Evolutionary conservation across 2,797 vertebrate genomes (phyloP).

Genomic region (Heteromormyrus szaboi): DNA sequence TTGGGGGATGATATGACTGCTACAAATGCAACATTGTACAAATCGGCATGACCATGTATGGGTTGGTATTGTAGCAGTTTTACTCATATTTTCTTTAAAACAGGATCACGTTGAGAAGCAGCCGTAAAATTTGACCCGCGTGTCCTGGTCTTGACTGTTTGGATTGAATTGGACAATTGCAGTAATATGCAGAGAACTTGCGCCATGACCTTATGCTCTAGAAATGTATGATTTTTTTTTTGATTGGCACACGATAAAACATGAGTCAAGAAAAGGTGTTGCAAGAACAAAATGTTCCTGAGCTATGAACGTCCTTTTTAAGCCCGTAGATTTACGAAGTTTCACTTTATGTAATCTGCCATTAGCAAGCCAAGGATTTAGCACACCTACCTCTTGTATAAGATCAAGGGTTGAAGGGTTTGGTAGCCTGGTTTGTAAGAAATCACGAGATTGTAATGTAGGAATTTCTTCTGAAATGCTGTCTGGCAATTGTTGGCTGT

Average conservation of each 20-base stretch:
- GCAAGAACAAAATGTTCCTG: neutral
- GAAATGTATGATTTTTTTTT: neutral
- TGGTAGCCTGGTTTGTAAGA: neutral
- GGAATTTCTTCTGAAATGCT: neutral
- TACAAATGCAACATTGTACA: neutral
- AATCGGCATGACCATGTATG: neutral
- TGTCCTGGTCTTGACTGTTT: neutral
- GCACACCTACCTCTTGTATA: neutral
- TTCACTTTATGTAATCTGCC: neutral
- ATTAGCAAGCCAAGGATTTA: neutral
- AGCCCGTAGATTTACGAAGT: neutral
- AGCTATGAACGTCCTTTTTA: neutral
- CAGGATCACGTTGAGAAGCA: neutral
- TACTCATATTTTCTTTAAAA: neutral
- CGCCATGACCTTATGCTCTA: neutral
- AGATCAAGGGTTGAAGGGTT: neutral
- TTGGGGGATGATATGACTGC: neutral
- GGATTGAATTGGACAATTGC: neutral
- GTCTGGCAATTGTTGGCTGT: too few relatives aligned
- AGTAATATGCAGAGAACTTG: neutral
- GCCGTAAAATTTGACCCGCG: neutral
- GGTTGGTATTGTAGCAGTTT: neutral
- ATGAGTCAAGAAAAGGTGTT: neutral
- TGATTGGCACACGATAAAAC: neutral
- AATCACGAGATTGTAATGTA: neutral